Evolutionary conservation across 2,113 vertebrate genomes (phyloP).

Genomic region (Trogon surrucura): DNA sequence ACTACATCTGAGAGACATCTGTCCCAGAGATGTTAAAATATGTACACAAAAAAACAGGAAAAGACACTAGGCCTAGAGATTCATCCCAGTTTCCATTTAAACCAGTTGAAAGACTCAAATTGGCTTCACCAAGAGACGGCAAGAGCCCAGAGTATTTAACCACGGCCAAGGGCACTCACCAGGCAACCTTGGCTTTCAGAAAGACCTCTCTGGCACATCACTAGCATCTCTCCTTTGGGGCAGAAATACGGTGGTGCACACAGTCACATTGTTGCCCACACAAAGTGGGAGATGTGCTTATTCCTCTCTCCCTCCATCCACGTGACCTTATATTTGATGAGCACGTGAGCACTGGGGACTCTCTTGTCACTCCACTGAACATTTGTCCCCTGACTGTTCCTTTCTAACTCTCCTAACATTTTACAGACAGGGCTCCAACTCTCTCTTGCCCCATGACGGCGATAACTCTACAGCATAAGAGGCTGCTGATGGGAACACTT

Average conservation of each 20-base stretch:
- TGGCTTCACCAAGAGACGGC: background rate
- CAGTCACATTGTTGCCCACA: background rate
- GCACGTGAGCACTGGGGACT: accelerated
- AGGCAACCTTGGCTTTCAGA: background rate
- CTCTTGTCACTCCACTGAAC: accelerated
- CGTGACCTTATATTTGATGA: background rate
- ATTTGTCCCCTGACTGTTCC: background rate
- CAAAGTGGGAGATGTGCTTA: background rate
- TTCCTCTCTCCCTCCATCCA: background rate
- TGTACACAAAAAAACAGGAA: background rate
- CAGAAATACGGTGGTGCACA: background rate
- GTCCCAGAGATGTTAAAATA: background rate
- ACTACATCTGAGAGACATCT: background rate
- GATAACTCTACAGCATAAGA: background rate
- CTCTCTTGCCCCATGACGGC: background rate
- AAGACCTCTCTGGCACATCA: background rate
- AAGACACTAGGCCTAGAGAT: background rate
- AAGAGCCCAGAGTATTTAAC: background rate
- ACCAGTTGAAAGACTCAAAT: background rate
- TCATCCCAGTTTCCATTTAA: background rate
- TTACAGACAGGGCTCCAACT: background rate
- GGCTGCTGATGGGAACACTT: background rate
- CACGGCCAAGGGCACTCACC: background rate
- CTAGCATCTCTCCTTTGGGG: background rate
- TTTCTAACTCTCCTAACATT: background rate